Evolutionary conservation across 2,113 vertebrate species (phyloP).

Genomic region (Anseranas semipalmata): DNA sequence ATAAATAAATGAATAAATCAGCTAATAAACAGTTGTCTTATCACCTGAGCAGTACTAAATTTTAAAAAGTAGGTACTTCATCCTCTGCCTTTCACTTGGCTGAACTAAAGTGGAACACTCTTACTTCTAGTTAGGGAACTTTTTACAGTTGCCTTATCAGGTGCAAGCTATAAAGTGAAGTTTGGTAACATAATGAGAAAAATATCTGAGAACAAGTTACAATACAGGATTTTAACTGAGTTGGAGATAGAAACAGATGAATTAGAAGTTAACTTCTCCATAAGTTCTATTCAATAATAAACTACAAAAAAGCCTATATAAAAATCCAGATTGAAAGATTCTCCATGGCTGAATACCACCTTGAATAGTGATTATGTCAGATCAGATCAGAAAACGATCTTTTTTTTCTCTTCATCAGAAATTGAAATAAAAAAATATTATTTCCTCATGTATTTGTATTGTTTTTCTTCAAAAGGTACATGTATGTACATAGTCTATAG

Average conservation of each 20-base stretch:
- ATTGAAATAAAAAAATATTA: not conserved
- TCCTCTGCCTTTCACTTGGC: not conserved
- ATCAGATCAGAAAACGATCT: not conserved
- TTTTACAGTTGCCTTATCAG: not conserved
- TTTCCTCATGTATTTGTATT: not conserved
- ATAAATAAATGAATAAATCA: not conserved
- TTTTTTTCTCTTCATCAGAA: not conserved
- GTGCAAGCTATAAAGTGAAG: not conserved
- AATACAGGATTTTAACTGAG: not conserved
- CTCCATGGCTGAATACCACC: not conserved
- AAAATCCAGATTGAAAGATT: not conserved
- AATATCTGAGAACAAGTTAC: not conserved
- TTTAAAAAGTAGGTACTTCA: not conserved
- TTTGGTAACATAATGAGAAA: not conserved
- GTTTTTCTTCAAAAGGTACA: not conserved
- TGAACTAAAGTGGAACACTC: not conserved
- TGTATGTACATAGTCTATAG: not conserved
- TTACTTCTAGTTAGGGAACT: not conserved
- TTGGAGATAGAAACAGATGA: not conserved
- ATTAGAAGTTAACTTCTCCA: not conserved
- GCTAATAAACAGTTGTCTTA: not conserved
- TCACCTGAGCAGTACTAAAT: rapidly evolving
- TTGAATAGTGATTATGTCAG: not conserved
- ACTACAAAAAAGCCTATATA: not conserved
- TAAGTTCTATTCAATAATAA: not conserved